Evolutionary conservation across 92 coral and sea anemone species (phyloP).

Genomic region (Bergia puertoricense): DNA sequence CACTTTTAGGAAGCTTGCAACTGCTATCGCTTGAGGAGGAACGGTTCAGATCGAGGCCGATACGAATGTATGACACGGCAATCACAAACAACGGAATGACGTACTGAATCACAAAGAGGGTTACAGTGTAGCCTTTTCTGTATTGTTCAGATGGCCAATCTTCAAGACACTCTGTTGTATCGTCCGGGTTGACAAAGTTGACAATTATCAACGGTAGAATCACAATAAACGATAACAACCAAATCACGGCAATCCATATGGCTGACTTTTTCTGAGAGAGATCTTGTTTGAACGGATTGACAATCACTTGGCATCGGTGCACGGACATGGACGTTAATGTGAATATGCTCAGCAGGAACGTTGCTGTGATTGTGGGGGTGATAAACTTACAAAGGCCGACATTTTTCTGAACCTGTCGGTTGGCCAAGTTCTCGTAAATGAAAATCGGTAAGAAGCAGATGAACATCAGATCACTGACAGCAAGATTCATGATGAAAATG

Average conservation of each 20-base stretch:
- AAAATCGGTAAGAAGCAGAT: constrained; percentile 70
- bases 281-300: constrained; percentile 72
- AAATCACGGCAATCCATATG: constrained; percentile 58
- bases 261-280: constrained; percentile 58
- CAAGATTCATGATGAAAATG: constrained; percentile 78
- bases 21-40: not conserved
- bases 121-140: constrained; percentile 59
- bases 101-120: constrained; percentile 70
- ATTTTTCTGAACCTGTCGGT: constrained; percentile 34
- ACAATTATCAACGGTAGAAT: constrained; percentile 58
- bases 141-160: constrained; percentile 55
- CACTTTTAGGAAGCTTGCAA: constrained; percentile 20
- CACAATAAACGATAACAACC: constrained; percentile 58
- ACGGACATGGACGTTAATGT: constrained; percentile 79
- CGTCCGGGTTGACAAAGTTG: not conserved
- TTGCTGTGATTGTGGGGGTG: constrained; percentile 64
- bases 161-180: constrained; percentile 47
- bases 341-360: constrained; percentile 63
- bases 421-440: constrained; percentile 48
- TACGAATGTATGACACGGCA: constrained; percentile 65
- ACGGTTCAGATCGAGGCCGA: constrained; percentile 66
- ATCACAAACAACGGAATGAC: constrained; percentile 69
- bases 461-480: constrained; percentile 65
- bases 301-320: constrained; percentile 71
- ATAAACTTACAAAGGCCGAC: constrained; percentile 61